Evolutionary conservation across 2,113 vertebrate genomes (phyloP).

Genomic region (Columba livia): DNA sequence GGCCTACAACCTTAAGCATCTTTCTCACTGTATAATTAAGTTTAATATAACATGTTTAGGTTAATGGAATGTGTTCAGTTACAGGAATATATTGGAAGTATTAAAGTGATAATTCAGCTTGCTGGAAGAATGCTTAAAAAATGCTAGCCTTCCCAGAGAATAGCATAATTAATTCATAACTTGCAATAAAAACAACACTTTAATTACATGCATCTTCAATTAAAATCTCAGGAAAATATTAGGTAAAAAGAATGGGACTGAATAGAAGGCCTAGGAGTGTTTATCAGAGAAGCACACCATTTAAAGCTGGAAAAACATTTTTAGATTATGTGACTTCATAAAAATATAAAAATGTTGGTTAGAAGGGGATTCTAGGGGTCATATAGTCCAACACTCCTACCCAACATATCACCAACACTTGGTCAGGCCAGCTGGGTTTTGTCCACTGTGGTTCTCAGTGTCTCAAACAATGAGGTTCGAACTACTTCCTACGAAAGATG

Average conservation of each 20-base stretch:
- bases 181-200: background rate
- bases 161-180: background rate
- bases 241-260: background rate
- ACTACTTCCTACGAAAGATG: background rate
- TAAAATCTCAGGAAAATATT: background rate
- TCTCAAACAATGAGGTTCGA: background rate
- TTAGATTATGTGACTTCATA: background rate
- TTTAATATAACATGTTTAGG: background rate
- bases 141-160: background rate
- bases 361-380: background rate
- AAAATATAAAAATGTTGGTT: accelerated
- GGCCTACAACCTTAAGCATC: background rate
- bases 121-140: background rate
- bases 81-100: background rate
- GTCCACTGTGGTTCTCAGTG: background rate
- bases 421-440: background rate
- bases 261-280: background rate
- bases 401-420: background rate
- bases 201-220: background rate
- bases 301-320: background rate
- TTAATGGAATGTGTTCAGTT: background rate
- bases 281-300: background rate
- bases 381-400: background rate
- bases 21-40: background rate
- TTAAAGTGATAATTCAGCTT: background rate